phyloP scores from a whole-genome alignment of 2,113 vertebrate species.

The Circaetus gallicus region DNA sequence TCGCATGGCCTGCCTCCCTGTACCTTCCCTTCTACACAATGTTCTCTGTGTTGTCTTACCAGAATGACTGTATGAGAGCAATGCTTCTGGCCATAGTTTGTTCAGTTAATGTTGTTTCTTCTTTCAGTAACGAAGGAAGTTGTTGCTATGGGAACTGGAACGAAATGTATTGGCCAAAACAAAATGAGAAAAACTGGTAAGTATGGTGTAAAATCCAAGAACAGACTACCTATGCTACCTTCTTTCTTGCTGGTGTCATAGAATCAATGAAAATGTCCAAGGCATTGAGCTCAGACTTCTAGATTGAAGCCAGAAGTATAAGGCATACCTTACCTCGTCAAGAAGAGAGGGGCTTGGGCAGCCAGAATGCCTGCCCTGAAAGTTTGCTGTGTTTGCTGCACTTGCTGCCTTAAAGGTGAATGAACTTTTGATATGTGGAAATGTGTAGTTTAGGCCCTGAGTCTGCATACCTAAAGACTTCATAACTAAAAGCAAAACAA shows the following conservation, averaged over 20 bases:
- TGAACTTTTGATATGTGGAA: background rate
- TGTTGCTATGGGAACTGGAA: conserved; percentile 92
- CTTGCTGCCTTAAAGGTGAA: background rate
- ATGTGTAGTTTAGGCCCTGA: background rate
- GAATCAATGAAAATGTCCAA: background rate
- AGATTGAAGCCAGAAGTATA: background rate
- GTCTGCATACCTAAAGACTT: background rate
- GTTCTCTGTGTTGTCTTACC: background rate
- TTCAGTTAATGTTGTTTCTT: background rate
- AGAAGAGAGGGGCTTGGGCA: background rate
- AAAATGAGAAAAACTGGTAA: conserved; percentile 87
- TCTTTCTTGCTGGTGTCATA: background rate
- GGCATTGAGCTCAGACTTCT: background rate
- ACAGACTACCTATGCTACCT: background rate
- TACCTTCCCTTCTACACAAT: background rate
- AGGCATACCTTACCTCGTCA: background rate
- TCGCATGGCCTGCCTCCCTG: background rate
- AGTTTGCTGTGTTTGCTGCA: background rate
- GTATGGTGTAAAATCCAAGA: background rate
- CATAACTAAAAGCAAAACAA: background rate
- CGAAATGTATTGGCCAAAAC: conserved; percentile 89
- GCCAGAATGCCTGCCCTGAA: background rate
- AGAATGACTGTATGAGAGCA: background rate
- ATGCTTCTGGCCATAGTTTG: background rate
- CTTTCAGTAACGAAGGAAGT: conserved; percentile 80